A percentile compares a stretch with the other conserved stretches of the same genome.
phyloP scores from a whole-genome alignment of 2,113 vertebrate species.

The Zosterops japonicus region DNA sequence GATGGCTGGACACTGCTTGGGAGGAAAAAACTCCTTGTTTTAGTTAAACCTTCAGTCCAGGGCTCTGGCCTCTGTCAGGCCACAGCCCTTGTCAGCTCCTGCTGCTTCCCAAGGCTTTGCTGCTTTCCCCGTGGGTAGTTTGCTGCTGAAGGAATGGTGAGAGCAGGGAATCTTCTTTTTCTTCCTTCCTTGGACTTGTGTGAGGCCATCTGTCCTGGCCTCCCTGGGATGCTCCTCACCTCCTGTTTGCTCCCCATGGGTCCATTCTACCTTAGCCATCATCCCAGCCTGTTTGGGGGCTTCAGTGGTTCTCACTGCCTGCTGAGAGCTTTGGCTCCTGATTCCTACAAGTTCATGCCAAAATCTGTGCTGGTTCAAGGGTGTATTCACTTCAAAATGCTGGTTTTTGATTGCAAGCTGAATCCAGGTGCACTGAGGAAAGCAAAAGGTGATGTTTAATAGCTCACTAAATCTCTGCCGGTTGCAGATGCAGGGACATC shows the following conservation, averaged over 20 bases:
- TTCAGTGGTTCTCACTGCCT: neutral
- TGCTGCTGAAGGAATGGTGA: fast-evolving
- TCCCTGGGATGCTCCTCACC: neutral
- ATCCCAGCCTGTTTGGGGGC: neutral
- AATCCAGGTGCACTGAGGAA: neutral
- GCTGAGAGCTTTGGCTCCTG: neutral
- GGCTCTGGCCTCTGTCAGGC: neutral
- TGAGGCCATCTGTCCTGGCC: neutral
- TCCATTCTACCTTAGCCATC: neutral
- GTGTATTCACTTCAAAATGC: neutral
- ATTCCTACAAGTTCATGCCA: neutral
- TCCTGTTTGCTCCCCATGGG: neutral
- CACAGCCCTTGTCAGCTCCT: neutral
- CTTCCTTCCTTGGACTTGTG: neutral
- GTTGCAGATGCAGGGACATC: neutral
- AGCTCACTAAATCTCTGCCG: neutral
- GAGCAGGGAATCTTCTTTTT: neutral
- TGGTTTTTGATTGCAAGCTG: neutral
- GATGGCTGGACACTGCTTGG: neutral
- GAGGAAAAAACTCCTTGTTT: neutral
- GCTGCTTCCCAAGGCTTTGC: neutral
- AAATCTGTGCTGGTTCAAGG: fast-evolving
- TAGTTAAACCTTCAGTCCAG: neutral
- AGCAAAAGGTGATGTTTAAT: neutral
- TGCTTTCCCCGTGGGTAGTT: neutral